These are phyloP conservation scores for Chaitophorus viminalis DNA, from an alignment of 2,888 invertebrate genomes.

Conservation along the genomic window DNA sequence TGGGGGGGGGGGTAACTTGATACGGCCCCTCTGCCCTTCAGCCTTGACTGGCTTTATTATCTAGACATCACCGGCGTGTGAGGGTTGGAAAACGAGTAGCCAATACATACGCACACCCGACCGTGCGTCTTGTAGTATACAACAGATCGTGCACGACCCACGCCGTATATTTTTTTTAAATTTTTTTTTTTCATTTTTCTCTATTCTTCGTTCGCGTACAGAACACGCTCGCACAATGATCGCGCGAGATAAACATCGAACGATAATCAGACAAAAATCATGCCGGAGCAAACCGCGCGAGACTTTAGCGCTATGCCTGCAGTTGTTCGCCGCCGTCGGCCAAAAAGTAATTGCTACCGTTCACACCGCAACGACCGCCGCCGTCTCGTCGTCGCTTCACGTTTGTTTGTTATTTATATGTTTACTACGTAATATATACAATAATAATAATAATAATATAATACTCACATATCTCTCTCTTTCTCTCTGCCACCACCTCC, in stretches of 20 bases:
- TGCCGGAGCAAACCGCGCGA: not conserved
- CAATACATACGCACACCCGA: not conserved
- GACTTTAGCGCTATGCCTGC: not conserved
- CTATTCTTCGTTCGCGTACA: too few species aligned
- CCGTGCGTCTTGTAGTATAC: not conserved
- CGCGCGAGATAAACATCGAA: slow-evolving; percentile 53
- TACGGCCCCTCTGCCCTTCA: too few species aligned
- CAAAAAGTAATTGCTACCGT: slow-evolving; percentile 59
- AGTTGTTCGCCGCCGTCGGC: not conserved
- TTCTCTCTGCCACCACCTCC: not conserved
- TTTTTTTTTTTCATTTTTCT: not conserved
- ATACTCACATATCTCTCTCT: too few species aligned
- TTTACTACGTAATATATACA: not conserved
- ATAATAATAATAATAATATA: not conserved
- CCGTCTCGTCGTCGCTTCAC: slow-evolving; percentile 30
- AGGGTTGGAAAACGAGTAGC: not conserved
- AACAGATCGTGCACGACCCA: not conserved
- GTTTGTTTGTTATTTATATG: slow-evolving; percentile 26
- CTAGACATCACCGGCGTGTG: too few species aligned
- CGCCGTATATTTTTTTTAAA: not conserved
- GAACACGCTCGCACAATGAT: not conserved
- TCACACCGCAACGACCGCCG: slow-evolving; percentile 44
- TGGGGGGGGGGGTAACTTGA: too few species aligned
- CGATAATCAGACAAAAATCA: slow-evolving; percentile 30
- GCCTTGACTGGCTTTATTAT: too few species aligned